These are phyloP conservation scores for Hoplodrina blanda DNA, from an alignment of 2,888 invertebrate genomes.

Conservation along the genomic window DNA sequence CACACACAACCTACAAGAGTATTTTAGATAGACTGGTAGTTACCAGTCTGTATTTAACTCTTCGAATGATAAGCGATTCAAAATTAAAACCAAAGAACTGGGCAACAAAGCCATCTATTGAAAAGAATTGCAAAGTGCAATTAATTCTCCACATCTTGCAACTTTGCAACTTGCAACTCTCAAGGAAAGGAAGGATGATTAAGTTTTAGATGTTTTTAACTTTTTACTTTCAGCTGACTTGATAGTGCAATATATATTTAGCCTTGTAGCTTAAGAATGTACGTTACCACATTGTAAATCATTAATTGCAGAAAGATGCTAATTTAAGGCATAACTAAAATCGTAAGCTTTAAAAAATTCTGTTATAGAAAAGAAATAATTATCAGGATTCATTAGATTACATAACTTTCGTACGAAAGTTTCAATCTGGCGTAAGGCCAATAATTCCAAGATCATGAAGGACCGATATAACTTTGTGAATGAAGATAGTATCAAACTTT, in stretches of 20 bases:
- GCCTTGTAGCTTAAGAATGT: background rate
- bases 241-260: slow-evolving; percentile 1
- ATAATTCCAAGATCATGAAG: slow-evolving; percentile 25
- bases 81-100: slow-evolving; percentile 37
- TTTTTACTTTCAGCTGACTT: slow-evolving; percentile 5
- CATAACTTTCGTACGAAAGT: slow-evolving; percentile 30
- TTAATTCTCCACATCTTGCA: slow-evolving; percentile 38
- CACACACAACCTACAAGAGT: slow-evolving; percentile 7
- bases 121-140: slow-evolving; percentile 50
- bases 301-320: background rate
- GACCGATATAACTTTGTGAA: slow-evolving; percentile 48
- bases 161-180: slow-evolving; percentile 21
- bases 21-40: background rate
- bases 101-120: slow-evolving; percentile 17
- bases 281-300: background rate
- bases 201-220: slow-evolving; percentile 10
- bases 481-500: slow-evolving; percentile 35
- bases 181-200: background rate
- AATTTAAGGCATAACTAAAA: background rate
- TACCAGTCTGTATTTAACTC: slow-evolving; percentile 16
- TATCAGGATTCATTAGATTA: slow-evolving; percentile 18
- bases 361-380: slow-evolving; percentile 15
- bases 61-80: slow-evolving; percentile 42
- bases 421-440: slow-evolving; percentile 36
- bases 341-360: background rate